These are phyloP conservation scores for Onchidella celtica DNA, from an alignment of 2,888 invertebrate genomes.

Conservation along the genomic window DNA sequence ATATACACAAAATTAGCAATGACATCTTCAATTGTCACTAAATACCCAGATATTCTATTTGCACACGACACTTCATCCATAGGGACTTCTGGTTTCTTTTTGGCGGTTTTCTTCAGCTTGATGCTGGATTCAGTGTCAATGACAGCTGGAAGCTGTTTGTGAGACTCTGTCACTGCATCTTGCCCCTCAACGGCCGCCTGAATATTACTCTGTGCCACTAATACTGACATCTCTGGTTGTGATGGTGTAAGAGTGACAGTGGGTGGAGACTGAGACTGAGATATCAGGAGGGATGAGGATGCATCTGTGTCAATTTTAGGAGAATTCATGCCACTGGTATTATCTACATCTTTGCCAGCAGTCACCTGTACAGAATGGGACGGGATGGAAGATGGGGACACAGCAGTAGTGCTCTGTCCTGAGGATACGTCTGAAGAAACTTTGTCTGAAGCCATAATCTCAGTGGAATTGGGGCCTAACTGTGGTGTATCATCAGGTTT, in stretches of 20 bases:
- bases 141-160: not conserved
- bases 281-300: not conserved
- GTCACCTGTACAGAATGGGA: no score
- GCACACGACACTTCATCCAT: conserved; percentile 49
- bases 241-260: not conserved
- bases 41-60: conserved; percentile 32
- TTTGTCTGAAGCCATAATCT: no score
- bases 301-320: no score
- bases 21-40: conserved; percentile 49
- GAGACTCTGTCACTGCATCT: not conserved
- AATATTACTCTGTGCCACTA: not conserved
- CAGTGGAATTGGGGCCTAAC: no score
- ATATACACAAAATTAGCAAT: conserved; percentile 52
- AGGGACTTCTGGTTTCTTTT: conserved; percentile 45
- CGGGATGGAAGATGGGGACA: no score
- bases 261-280: not conserved
- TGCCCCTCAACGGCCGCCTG: no score
- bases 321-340: no score
- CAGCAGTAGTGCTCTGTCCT: no score
- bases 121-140: not conserved
- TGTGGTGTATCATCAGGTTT: no score
- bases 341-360: no score
- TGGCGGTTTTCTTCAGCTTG: conserved; percentile 46
- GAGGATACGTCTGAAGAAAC: no score
- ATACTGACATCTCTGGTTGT: not conserved